Percentiles rank a stretch among this genome's conserved stretches.
phyloP scores from a whole-genome alignment of 1,140 invertebrate genomes.

The Danaus melanippus region DNA sequence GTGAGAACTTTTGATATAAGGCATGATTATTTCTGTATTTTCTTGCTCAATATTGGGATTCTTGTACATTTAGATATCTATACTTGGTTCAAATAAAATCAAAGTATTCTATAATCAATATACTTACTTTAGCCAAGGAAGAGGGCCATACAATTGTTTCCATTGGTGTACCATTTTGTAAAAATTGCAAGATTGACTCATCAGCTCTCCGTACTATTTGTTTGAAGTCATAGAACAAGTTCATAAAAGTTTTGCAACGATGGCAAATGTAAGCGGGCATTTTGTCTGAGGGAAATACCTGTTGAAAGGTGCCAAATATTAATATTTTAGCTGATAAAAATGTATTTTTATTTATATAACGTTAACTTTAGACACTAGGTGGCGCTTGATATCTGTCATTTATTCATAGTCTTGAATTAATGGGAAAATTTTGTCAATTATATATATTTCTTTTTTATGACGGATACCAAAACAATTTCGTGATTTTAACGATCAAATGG shows the following conservation, averaged over 20 bases:
- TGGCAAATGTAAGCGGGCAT: constrained; percentile 81
- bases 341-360: background rate
- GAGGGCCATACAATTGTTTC: constrained; percentile 65
- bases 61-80: too few species aligned
- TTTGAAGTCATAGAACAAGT: constrained; percentile 81
- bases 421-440: too few species aligned
- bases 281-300: constrained; percentile 81
- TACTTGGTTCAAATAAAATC: too few species aligned
- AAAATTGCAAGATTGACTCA: constrained; percentile 77
- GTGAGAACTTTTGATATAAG: too few species aligned
- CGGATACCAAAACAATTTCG: too few species aligned
- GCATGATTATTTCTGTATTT: too few species aligned
- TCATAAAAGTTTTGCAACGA: constrained; percentile 77
- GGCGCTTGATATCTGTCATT: constrained; percentile 23
- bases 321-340: constrained; percentile 9
- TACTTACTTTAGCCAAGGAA: constrained; percentile 51
- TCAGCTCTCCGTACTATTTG: constrained; percentile 81
- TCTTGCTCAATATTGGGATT: too few species aligned
- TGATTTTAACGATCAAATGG: too few species aligned
- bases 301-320: constrained; percentile 28
- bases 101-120: too few species aligned
- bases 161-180: constrained; percentile 76
- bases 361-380: constrained; percentile 27
- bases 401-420: too few species aligned
- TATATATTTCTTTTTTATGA: too few species aligned